Evolutionary conservation across 1,140 invertebrate species (phyloP).

Genomic region (Penaeus indicus): DNA sequence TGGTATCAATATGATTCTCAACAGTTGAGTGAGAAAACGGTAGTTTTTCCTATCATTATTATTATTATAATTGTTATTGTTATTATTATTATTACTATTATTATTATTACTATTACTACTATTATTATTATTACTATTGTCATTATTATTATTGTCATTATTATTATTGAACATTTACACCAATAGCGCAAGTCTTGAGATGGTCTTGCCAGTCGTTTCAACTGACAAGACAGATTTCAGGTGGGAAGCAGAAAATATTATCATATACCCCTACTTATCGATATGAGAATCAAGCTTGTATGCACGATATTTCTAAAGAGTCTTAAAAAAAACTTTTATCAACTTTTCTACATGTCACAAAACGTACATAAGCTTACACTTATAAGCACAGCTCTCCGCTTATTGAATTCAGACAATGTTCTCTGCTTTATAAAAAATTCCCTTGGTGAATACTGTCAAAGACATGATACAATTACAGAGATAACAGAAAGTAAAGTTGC

Average conservation of each 20-base stretch:
- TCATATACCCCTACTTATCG: background rate
- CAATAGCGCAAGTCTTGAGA: background rate
- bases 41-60: no score
- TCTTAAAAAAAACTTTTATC: constrained; percentile 20
- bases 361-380: constrained; percentile 36
- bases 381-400: constrained; percentile 34
- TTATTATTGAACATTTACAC: no score
- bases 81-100: no score
- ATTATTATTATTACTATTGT: no score
- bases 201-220: constrained; percentile 15
- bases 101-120: no score
- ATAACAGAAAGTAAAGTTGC: constrained; percentile 28
- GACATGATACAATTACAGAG: constrained; percentile 24
- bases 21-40: no score
- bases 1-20: no score
- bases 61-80: no score
- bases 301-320: constrained; percentile 18
- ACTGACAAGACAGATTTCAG: constrained; percentile 25
- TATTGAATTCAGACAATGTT: constrained; percentile 31
- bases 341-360: constrained; percentile 26
- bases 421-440: constrained; percentile 8
- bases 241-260: constrained; percentile 29
- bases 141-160: no score
- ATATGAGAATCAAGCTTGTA: background rate
- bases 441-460: background rate